Percentiles rank a stretch among this genome's conserved stretches.
These are phyloP conservation scores for Orientallactaga bullata DNA, from an alignment of 2,113 vertebrate species.

Conservation along the genomic window DNA sequence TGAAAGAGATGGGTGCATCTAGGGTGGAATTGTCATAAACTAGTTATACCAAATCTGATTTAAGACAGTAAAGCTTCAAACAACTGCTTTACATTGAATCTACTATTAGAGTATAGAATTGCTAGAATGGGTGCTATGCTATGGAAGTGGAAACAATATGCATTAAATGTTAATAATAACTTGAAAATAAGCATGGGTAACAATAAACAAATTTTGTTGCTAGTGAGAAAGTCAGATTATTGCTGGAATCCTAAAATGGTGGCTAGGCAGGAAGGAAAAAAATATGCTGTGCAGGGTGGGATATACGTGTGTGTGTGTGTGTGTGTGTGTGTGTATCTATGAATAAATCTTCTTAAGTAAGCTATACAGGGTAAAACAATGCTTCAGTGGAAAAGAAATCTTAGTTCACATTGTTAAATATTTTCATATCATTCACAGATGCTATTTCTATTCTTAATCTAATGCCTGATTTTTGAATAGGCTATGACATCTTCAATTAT, in stretches of 20 bases:
- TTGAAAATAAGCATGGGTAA: not conserved
- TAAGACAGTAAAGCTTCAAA: not conserved
- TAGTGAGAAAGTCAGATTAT: not conserved
- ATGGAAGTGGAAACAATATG: not conserved
- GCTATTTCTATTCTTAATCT: slow-evolving; percentile 40
- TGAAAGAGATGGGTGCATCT: too few relatives aligned
- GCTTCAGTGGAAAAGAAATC: slow-evolving; percentile 29
- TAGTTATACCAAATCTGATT: not conserved
- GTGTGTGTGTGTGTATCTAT: not conserved
- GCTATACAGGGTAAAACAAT: not conserved
- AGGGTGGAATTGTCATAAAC: too few relatives aligned
- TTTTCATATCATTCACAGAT: not conserved
- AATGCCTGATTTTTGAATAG: slow-evolving; percentile 43
- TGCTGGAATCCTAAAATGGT: not conserved
- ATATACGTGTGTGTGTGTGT: not conserved
- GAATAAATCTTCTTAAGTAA: not conserved
- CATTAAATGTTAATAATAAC: not conserved
- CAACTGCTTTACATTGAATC: not conserved
- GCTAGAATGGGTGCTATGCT: not conserved
- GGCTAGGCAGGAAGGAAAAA: not conserved
- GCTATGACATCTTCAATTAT: slow-evolving; percentile 61
- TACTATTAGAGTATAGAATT: not conserved
- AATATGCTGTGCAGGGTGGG: not conserved
- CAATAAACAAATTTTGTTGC: not conserved
- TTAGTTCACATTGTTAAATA: slow-evolving; percentile 1